A percentile compares a stretch with the other conserved stretches of the same genome.
These are phyloP conservation scores for Brienomyrus brachyistius DNA, from an alignment of 2,113 vertebrate species.

Conservation along the genomic window DNA sequence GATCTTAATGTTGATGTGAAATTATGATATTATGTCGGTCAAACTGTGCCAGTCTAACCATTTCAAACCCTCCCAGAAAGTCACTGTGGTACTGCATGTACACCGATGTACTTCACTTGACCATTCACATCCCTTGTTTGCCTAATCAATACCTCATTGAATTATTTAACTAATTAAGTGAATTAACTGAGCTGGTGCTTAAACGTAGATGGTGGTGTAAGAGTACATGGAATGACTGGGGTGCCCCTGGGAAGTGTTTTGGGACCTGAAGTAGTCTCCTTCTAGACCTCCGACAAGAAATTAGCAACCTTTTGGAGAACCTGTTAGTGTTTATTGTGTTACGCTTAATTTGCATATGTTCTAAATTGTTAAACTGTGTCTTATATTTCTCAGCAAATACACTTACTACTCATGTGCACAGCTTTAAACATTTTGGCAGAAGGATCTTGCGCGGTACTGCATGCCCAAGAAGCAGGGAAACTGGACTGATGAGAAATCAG, in stretches of 20 bases:
- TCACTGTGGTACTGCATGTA: background rate
- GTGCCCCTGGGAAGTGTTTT: background rate
- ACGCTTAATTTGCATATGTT: background rate
- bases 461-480: constrained; percentile 26
- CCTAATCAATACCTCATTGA: background rate
- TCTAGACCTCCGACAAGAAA: background rate
- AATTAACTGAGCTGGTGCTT: background rate
- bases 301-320: background rate
- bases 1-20: background rate
- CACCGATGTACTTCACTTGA: background rate
- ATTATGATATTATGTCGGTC: background rate
- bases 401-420: background rate
- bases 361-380: background rate
- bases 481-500: constrained; percentile 50
- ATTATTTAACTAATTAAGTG: background rate
- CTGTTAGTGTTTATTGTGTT: background rate
- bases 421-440: background rate
- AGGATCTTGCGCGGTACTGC: background rate
- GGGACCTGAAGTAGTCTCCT: background rate
- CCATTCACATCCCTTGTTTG: background rate
- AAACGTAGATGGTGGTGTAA: background rate
- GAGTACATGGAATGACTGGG: background rate
- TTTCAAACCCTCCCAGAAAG: background rate
- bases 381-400: background rate
- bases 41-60: background rate